Evolutionary conservation across 2,113 vertebrate species (phyloP), one percentile per base, ranked within the genome.

Genomic region (Phylloscopus trochilus): DNA sequence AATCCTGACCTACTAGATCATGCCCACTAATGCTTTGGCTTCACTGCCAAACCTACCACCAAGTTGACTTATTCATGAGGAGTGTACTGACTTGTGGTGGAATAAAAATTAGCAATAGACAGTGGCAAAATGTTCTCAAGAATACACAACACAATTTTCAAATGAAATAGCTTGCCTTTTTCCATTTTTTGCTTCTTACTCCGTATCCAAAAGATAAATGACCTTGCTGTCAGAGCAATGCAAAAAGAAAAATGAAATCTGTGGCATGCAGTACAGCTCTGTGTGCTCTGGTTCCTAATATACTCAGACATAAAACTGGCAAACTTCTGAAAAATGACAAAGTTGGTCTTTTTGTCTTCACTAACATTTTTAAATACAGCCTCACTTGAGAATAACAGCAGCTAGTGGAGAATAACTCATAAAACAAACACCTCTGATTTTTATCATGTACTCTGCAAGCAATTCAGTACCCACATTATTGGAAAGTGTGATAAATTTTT

Each of bases 241-340:
- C 33, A 89, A 77, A 93, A 86, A 94, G 75, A 92, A 77, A 94
- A 94, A 93, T 68, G 8, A 90, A 91, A 89, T 62, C 70, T 53
- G 69, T 93, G 60, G 49, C 56, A 51, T 39, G 67, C 24, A 86
- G 18, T 53, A 80, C 2, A 3, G 37, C 23, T 53, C 41, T 52
- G 43, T 88, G 60, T 88, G 76, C 35, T 26, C 69, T 83, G 72
- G 53, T 83, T 97, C 44, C 35, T 91, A 78, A 93, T 58, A 63
- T 9, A 62, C 37, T 79, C 59, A 74, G 56, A 64, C 0, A 0
- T 35, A 88, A 94, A 87, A 55, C 43, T 24, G 59, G 12, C 8
- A 87, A 87, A 59, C 41, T 76, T 92, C 41, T 49, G 59, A 82
- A 83, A 92, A 91, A 69, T 30, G 35, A 46, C 46, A 51, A 52